Conservation (phyloP, 2,113 vertebrate genomes). For the Apodemus sylvaticus region DNA sequence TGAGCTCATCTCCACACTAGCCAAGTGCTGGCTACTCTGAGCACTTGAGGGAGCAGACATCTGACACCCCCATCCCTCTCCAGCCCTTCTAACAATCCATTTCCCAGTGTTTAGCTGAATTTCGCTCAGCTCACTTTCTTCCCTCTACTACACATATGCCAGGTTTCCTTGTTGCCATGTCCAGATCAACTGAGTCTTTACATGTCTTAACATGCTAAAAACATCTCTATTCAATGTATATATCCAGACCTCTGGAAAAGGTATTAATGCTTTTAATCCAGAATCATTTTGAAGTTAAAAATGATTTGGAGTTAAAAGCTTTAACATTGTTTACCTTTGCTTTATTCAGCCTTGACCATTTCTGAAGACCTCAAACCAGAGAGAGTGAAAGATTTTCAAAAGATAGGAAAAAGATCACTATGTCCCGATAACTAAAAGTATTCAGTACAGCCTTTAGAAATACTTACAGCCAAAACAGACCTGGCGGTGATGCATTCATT, state of each 20-base stretch:
- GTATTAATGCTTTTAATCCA: background rate
- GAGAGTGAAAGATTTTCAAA: background rate
- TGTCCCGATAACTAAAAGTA: background rate
- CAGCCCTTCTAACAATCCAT: too few species aligned
- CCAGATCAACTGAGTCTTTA: background rate
- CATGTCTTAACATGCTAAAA: background rate
- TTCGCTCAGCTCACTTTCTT: background rate
- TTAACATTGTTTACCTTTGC: background rate
- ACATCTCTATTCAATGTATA: background rate
- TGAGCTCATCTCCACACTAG: background rate
- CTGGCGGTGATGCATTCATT: accelerated
- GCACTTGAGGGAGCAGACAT: background rate
- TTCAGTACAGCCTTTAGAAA: background rate
- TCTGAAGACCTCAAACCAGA: background rate
- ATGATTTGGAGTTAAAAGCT: background rate
- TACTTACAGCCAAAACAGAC: background rate
- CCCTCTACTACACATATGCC: too few species aligned
- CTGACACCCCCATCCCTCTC: background rate
- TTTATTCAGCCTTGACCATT: background rate
- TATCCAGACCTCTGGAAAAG: background rate
- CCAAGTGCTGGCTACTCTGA: background rate
- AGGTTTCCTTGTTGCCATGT: too few species aligned
- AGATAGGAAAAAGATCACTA: background rate
- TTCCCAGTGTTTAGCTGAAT: background rate
- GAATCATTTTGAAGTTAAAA: background rate